Evolutionary conservation across 2,797 vertebrate species (phyloP).

Genomic region (Galagoides demidoff): DNA sequence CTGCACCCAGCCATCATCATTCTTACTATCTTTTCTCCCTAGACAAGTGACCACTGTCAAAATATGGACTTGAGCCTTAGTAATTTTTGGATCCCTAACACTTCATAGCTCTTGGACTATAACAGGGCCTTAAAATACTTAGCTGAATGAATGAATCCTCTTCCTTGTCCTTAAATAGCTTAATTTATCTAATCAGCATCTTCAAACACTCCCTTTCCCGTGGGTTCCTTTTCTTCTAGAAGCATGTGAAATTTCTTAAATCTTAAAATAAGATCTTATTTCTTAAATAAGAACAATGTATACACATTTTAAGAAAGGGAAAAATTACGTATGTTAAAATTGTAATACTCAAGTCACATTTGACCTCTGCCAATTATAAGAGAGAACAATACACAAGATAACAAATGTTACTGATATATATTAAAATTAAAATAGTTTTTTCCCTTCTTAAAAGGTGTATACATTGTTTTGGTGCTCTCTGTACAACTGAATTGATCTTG

Average conservation of each 20-base stretch:
- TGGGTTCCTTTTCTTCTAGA: background rate
- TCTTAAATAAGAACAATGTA: too few relatives aligned
- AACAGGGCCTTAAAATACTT: background rate
- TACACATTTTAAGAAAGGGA: too few relatives aligned
- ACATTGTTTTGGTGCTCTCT: too few relatives aligned
- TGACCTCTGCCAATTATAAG: too few relatives aligned
- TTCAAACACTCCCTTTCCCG: background rate
- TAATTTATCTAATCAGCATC: constrained; percentile 1
- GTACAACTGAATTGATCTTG: background rate
- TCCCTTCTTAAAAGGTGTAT: too few relatives aligned
- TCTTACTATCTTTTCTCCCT: background rate
- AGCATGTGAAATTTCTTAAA: background rate
- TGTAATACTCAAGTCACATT: too few relatives aligned
- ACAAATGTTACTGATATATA: too few relatives aligned
- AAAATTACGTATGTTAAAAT: too few relatives aligned
- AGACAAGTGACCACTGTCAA: background rate
- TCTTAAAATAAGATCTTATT: too few relatives aligned
- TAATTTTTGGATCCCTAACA: background rate
- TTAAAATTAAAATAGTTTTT: too few relatives aligned
- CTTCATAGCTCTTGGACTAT: background rate
- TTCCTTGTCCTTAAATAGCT: background rate
- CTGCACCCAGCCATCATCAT: background rate
- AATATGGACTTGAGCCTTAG: background rate
- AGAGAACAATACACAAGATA: too few relatives aligned
- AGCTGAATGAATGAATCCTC: background rate